These are phyloP conservation scores for Leuciscus idus DNA, from an alignment of 2,113 vertebrate species.

Conservation along the genomic window DNA sequence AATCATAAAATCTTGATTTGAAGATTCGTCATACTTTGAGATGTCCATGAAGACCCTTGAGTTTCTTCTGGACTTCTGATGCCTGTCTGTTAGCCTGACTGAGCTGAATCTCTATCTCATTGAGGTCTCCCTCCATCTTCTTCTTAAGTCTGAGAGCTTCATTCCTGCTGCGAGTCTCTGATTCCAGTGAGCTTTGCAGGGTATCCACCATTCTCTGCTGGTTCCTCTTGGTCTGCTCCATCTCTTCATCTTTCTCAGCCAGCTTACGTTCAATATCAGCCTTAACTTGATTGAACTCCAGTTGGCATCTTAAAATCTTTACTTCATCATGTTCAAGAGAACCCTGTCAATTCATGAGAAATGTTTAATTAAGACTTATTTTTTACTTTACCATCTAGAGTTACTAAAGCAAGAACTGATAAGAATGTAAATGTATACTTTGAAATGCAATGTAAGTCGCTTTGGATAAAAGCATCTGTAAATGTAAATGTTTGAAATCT, in stretches of 20 bases:
- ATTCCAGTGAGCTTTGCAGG: conserved; percentile 86
- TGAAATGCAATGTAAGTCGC: no score
- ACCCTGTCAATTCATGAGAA: no score
- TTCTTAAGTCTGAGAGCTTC: conserved; percentile 80
- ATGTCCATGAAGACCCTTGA: conserved; percentile 72
- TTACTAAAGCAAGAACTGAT: no score
- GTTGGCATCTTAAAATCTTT: background rate
- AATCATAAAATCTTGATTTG: background rate
- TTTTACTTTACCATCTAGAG: no score
- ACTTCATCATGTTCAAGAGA: no score
- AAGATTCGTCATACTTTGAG: conserved; percentile 69
- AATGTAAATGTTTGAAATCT: conserved; percentile 71
- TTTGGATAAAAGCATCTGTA: no score
- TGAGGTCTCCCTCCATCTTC: conserved; percentile 79
- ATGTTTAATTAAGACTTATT: no score
- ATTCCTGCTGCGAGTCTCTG: conserved; percentile 86
- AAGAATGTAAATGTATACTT: no score
- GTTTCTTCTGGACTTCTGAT: conserved; percentile 79
- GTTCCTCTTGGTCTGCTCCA: conserved; percentile 88
- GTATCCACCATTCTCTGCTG: conserved; percentile 82
- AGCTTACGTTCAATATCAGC: conserved; percentile 85
- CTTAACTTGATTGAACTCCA: conserved; percentile 87
- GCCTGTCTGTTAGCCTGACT: conserved; percentile 78
- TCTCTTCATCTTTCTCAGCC: conserved; percentile 88
- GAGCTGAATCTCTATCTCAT: conserved; percentile 79